Percentiles rank a stretch among this genome's conserved stretches.
phyloP scores from a whole-genome alignment of 2,888 invertebrate species.

The Drymonia ruficornis region DNA sequence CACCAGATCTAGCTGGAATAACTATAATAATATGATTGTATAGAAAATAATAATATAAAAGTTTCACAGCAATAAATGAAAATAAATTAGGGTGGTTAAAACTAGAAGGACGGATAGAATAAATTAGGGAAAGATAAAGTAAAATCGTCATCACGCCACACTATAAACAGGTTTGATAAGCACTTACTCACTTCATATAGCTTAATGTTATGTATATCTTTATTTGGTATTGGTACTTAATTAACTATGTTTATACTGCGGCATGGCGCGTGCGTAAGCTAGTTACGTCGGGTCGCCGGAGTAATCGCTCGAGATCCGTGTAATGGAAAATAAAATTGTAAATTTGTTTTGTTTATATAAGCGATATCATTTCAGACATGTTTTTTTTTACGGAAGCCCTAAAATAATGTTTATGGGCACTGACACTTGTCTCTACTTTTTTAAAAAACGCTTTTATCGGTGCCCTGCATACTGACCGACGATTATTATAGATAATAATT shows the following conservation, averaged over 20 bases:
- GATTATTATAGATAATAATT: no score
- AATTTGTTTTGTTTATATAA: background rate
- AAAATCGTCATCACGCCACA: conserved; percentile 14
- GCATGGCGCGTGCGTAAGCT: conserved; percentile 3
- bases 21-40: conserved; percentile 20
- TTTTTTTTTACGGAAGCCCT: no score
- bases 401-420: no score
- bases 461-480: no score
- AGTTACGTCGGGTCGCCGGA: conserved; percentile 6
- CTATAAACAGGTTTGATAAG: background rate
- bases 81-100: conserved; percentile 53
- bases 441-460: no score
- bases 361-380: no score
- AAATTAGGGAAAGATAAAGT: conserved; percentile 40
- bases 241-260: background rate
- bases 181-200: background rate
- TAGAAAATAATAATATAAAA: conserved; percentile 35
- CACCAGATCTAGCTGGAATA: conserved; percentile 47
- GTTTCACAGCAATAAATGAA: conserved; percentile 27
- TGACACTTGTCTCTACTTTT: no score
- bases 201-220: background rate
- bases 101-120: conserved; percentile 60
- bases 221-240: background rate
- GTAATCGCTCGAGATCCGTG: conserved; percentile 7
- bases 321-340: conserved; percentile 13